Percentiles rank a stretch among this genome's conserved stretches.
Conservation (phyloP, 1,140 invertebrate species). For the Branchinecta lynchi region DNA sequence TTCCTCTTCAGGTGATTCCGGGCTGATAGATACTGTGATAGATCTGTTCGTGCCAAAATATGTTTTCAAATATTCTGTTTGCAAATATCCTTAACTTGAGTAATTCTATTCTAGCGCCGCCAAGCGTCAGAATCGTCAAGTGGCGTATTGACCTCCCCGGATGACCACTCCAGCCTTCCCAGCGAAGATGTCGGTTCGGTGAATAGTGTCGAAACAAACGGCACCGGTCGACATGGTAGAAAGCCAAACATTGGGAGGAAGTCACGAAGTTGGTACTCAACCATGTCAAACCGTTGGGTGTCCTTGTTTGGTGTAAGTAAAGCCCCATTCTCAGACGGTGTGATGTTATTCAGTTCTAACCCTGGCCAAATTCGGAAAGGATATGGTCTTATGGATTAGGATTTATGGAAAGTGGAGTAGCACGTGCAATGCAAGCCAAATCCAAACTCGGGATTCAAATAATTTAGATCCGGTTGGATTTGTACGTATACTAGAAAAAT, state of each 20-base stretch:
- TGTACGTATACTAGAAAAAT: too few relatives aligned
- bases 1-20: too few relatives aligned
- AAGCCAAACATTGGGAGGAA: constrained; percentile 58
- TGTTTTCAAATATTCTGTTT: background rate
- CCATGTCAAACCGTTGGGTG: constrained; percentile 81
- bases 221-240: constrained; percentile 7
- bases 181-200: constrained; percentile 16
- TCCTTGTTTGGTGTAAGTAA: constrained; percentile 68
- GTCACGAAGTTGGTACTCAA: constrained; percentile 81
- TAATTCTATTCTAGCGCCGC: background rate
- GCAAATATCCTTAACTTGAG: background rate
- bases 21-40: too few relatives aligned
- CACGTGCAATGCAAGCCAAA: too few relatives aligned
- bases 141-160: constrained; percentile 26
- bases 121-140: constrained; percentile 23
- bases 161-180: constrained; percentile 26
- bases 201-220: background rate
- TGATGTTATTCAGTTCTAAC: too few relatives aligned
- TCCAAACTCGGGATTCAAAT: too few relatives aligned
- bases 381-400: too few relatives aligned
- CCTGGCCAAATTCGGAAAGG: too few relatives aligned
- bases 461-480: too few relatives aligned
- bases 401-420: too few relatives aligned
- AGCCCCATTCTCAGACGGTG: too few relatives aligned
- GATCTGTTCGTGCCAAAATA: too few relatives aligned